phyloP scores from a whole-genome alignment of 2,797 vertebrate genomes.

The Otus scops region DNA sequence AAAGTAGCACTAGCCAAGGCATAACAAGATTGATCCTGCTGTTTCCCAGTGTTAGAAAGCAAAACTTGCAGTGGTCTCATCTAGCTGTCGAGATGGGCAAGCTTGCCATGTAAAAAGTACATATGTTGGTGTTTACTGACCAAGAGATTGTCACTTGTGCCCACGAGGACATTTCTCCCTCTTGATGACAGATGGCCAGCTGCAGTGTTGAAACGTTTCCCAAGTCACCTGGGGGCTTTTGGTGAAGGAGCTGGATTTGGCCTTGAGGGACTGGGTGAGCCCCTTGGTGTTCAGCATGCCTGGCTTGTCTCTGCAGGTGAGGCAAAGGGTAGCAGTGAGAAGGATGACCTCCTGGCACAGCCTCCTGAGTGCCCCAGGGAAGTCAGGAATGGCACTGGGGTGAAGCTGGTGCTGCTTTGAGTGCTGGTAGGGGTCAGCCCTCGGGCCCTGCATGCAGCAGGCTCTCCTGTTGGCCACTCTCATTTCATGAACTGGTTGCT shows the following conservation, averaged over 20 bases:
- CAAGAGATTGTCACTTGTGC: not conserved
- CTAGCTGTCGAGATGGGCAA: not conserved
- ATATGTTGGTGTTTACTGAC: not conserved
- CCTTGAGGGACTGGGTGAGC: not conserved
- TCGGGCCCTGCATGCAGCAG: not conserved
- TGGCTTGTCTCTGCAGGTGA: not conserved
- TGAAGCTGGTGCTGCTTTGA: not conserved
- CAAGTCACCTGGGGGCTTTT: not conserved
- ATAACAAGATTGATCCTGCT: not conserved
- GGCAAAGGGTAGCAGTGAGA: not conserved
- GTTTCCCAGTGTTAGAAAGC: not conserved
- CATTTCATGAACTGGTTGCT: not conserved
- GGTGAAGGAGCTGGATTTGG: not conserved
- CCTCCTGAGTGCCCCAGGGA: not conserved
- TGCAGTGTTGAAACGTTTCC: not conserved
- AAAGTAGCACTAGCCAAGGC: not conserved
- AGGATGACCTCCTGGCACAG: not conserved
- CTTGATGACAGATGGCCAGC: not conserved
- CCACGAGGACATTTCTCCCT: not conserved
- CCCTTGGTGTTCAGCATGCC: not conserved
- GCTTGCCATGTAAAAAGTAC: not conserved
- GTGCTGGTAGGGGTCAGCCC: not conserved
- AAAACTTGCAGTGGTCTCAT: not conserved
- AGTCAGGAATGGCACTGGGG: not conserved
- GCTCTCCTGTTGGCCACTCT: not conserved